Evolutionary conservation across 2,113 vertebrate species (phyloP).

Genomic region (Sus scrofa): T2T-Sscrofa CM000822.6:77975001-77975500

Average conservation of each 20-base stretch:
- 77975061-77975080: background rate
- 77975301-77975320: background rate
- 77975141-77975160: background rate
- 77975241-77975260: background rate
- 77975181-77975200: background rate
- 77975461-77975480: no score
- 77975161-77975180: background rate
- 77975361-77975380: background rate
- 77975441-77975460: no score
- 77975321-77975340: background rate
- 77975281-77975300: no score
- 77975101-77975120: background rate
- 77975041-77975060: background rate
- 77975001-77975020: background rate
- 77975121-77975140: background rate
- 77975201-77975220: background rate
- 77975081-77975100: background rate
- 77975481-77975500: background rate
- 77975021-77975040: background rate
- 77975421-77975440: no score
- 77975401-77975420: background rate
- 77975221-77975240: background rate
- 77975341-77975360: background rate
- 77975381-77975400: background rate
- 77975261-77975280: background rate